Base-by-base conservation (phyloP, 2,113 vertebrate species). In the Ornithorhynchus anatinus region DNA sequence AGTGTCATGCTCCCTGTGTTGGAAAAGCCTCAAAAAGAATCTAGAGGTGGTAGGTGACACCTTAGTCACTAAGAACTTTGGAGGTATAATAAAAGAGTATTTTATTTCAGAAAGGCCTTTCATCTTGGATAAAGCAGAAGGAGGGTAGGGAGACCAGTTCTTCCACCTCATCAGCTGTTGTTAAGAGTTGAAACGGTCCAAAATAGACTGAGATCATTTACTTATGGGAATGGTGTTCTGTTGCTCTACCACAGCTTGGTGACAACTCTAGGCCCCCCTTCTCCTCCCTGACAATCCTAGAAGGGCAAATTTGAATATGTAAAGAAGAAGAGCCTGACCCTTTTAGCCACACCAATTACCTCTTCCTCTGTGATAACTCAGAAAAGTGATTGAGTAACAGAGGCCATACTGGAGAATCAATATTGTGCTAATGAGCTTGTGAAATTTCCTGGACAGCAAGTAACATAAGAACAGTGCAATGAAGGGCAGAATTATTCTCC, bases 371-470 rank as follows among this genome's bases (percentile, higher is more conserved):
- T 77, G 84, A 84, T 82, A 87, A 72, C 0, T 0, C 12, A 65
- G 75, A 61, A 57, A 65, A 78, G 69, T 73, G 75, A 83, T 38
- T 71, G 73, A 84, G 35, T 63, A 89, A 48, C 48, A 58, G 73
- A 76, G 51, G 40, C 77, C 65, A 73, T 59, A 61, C 38, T 10
- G 73, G 59, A 66, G 65, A 87, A 82, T 89, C 78, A 69, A 63
- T 86, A 80, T 35, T 70, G 25, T 62, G 45, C 56, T 88, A 88
- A 90, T 81, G 69, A 90, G 73, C 51, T 36, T 8, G 13, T 20
- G 68, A 57, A 32, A 45, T 43, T 56, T 53, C 80, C 25, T 1
- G 29, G 65, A 43, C 82, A 60, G 45, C 33, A 76, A 82, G 81
- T 15, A 80, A 61, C 42, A 76, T 39, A 42, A 38, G 37, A 56